These are phyloP conservation scores for Thunnus thynnus DNA, from an alignment of 2,113 vertebrate genomes.

Conservation along the genomic window DNA sequence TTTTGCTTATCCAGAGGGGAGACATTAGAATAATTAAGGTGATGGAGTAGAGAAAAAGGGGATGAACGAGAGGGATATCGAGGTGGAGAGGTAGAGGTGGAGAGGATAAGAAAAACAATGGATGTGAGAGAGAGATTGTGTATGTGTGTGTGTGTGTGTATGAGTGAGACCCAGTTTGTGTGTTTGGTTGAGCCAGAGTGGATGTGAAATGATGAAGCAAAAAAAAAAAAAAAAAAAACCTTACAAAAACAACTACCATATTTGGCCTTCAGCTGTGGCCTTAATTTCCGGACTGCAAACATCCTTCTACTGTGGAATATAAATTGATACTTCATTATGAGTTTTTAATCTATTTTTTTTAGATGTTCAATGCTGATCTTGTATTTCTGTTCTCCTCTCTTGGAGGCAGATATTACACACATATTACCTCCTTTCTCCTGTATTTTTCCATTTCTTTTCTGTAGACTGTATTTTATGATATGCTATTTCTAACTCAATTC, in stretches of 20 bases:
- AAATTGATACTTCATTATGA: neutral
- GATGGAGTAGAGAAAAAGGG: neutral
- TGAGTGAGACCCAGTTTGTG: constrained; percentile 18
- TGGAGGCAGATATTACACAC: neutral
- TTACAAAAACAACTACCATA: neutral
- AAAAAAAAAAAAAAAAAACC: neutral
- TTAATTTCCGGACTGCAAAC: constrained; percentile 6
- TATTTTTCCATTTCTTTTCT: neutral
- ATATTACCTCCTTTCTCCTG: neutral
- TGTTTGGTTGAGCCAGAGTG: neutral
- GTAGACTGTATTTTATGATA: constrained; percentile 2
- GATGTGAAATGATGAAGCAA: neutral
- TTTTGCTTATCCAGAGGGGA: constrained; percentile 47
- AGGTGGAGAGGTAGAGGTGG: no score
- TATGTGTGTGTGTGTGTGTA: constrained; percentile 11
- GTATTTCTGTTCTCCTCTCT: neutral
- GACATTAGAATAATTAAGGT: constrained; percentile 42
- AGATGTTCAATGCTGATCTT: neutral
- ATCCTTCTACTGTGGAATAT: constrained; percentile 10
- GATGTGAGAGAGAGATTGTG: neutral
- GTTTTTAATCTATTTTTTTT: constrained; percentile 16
- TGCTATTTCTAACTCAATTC: neutral
- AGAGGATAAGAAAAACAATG: neutral
- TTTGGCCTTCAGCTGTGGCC: constrained; percentile 26
- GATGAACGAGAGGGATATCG: neutral